Evolutionary conservation across 2,888 invertebrate species (phyloP).

Genomic region (Lasioglossum zephyrum): DNA sequence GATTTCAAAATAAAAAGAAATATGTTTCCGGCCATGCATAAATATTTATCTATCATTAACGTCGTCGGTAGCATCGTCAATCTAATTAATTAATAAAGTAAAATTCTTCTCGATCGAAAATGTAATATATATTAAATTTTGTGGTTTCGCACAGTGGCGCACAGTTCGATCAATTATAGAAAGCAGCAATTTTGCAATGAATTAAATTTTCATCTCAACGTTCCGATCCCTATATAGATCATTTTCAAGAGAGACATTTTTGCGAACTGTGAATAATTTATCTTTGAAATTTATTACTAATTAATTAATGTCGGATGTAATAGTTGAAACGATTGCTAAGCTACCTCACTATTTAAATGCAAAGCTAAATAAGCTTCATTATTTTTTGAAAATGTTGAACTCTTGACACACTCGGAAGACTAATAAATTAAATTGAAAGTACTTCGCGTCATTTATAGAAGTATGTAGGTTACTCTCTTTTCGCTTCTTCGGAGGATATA

Average conservation of each 20-base stretch:
- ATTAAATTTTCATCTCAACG: too few relatives aligned
- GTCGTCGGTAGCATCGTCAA: not conserved
- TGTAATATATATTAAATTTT: too few relatives aligned
- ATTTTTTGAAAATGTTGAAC: not conserved
- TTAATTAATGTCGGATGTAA: not conserved
- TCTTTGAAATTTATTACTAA: not conserved
- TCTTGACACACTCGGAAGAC: not conserved
- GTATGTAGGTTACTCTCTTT: not conserved
- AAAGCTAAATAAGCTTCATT: not conserved
- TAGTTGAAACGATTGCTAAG: not conserved
- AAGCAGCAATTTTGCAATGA: too few relatives aligned
- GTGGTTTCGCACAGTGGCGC: too few relatives aligned
- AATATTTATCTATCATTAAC: too few relatives aligned
- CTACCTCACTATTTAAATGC: not conserved
- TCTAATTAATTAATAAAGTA: too few relatives aligned
- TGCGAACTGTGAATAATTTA: too few relatives aligned
- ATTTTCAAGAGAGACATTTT: too few relatives aligned
- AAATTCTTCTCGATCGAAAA: too few relatives aligned
- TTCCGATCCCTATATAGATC: too few relatives aligned
- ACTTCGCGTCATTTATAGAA: not conserved
- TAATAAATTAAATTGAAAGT: not conserved
- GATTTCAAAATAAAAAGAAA: not conserved
- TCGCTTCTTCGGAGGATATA: not conserved
- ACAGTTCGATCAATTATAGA: too few relatives aligned
- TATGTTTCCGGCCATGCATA: not conserved